These are phyloP conservation scores for Holacanthella duospinosa DNA, from an alignment of 2,888 invertebrate genomes.

Conservation along the genomic window DNA sequence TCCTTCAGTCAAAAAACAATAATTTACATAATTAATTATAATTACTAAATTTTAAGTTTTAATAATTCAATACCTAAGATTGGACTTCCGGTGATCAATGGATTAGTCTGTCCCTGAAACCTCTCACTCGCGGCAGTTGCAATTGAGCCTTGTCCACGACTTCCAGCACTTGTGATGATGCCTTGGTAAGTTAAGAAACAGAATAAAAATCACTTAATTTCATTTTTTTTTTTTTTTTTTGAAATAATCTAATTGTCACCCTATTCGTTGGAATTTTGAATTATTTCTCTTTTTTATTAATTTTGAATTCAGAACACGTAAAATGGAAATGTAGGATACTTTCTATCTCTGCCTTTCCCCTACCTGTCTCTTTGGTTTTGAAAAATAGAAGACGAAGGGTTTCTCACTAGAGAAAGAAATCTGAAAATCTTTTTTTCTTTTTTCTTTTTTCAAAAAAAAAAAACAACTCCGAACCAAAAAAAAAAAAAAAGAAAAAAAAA, in stretches of 20 bases:
- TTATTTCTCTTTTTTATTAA: neutral
- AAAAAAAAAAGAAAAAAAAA: too few species aligned
- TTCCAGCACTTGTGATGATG: conserved; percentile 36
- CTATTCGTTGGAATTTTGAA: neutral
- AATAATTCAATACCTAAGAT: conserved; percentile 23
- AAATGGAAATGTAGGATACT: neutral
- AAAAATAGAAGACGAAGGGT: neutral
- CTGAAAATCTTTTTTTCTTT: too few species aligned
- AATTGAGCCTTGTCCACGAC: conserved; percentile 20
- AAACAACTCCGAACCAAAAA: neutral
- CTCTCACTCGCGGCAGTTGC: conserved; percentile 31
- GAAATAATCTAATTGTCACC: neutral
- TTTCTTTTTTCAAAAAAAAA: too few species aligned
- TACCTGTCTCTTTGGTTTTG: neutral
- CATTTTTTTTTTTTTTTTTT: neutral
- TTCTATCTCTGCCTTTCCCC: neutral
- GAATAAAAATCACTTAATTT: neutral
- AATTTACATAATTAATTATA: neutral
- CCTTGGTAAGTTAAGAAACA: too few species aligned
- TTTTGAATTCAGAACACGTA: neutral
- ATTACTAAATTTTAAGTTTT: neutral
- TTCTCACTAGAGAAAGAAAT: neutral
- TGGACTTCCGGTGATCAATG: conserved; percentile 26
- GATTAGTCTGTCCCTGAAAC: conserved; percentile 17
- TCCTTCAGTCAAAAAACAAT: too few species aligned